Conservation (phyloP, 2,888 invertebrate species). For the Timema podura region DNA sequence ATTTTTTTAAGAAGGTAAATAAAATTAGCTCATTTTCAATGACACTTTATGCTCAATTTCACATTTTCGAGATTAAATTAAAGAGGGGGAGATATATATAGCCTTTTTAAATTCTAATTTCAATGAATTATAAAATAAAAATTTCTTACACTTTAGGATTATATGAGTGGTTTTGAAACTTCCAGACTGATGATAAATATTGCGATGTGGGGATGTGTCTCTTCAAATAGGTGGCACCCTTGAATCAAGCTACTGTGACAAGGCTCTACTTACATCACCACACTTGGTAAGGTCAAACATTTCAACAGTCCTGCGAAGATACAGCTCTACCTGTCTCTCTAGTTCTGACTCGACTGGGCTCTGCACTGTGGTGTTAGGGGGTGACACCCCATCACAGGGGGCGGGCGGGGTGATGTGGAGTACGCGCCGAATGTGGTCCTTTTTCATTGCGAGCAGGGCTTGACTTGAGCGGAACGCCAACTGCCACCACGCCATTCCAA, state of each 20-base stretch:
- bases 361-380: constrained; percentile 44
- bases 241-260: not conserved
- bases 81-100: not conserved
- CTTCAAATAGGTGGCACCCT: too few relatives aligned
- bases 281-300: constrained; percentile 54
- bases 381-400: constrained; percentile 34
- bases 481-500: constrained; percentile 43
- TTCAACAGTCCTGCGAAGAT: constrained; percentile 66
- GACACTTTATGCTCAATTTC: too few relatives aligned
- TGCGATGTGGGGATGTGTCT: too few relatives aligned
- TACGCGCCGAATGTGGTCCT: constrained; percentile 64
- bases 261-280: constrained; percentile 44
- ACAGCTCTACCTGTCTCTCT: constrained; percentile 56
- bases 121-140: too few relatives aligned
- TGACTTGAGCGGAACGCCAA: constrained; percentile 69
- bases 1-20: too few relatives aligned
- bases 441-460: constrained; percentile 66
- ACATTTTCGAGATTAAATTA: too few relatives aligned
- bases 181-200: too few relatives aligned
- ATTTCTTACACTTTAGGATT: too few relatives aligned
- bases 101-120: not conserved
- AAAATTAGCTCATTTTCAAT: too few relatives aligned
- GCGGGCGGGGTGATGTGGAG: constrained; percentile 48
- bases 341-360: constrained; percentile 48
- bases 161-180: too few relatives aligned